Evolutionary conservation across 2,797 vertebrate genomes (phyloP).

Genomic region (Arremon brunneinucha): DNA sequence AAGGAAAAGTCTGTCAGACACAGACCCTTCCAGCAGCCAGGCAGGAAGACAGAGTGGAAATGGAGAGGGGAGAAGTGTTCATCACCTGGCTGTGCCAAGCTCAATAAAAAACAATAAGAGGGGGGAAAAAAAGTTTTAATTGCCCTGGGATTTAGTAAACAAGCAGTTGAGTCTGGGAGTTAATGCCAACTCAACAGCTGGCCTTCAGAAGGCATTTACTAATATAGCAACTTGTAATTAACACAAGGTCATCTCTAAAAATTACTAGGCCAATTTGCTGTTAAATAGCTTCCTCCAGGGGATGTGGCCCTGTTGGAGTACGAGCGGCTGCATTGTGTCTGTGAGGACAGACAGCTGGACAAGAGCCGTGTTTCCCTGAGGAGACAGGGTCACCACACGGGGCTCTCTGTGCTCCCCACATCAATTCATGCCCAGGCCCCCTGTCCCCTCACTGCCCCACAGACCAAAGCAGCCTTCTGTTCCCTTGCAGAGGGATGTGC

Average conservation of each 20-base stretch:
- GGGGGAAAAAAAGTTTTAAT: not conserved
- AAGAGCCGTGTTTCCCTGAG: not conserved
- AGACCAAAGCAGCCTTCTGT: slow-evolving; percentile 27
- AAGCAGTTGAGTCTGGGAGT: slow-evolving; percentile 49
- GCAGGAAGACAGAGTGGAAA: not conserved
- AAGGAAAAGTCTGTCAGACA: not conserved
- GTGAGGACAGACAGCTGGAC: not conserved
- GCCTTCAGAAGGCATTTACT: slow-evolving; percentile 62
- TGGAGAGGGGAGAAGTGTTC: not conserved
- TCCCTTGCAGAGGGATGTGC: not conserved
- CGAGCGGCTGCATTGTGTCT: not conserved
- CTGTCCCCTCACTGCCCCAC: not conserved
- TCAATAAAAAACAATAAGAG: not conserved
- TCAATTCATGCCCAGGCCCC: not conserved
- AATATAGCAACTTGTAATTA: slow-evolving; percentile 70
- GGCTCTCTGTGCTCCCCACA: not conserved
- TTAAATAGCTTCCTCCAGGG: slow-evolving; percentile 62
- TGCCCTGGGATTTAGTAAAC: slow-evolving; percentile 46
- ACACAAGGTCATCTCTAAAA: slow-evolving; percentile 68
- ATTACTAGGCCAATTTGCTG: slow-evolving; percentile 62
- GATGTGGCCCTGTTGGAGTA: not conserved
- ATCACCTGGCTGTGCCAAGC: not conserved
- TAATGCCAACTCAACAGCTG: slow-evolving; percentile 70
- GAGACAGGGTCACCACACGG: not conserved
- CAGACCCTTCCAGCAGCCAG: not conserved